Conservation (phyloP, 2,888 invertebrate species). For the Agrochola lota region DNA sequence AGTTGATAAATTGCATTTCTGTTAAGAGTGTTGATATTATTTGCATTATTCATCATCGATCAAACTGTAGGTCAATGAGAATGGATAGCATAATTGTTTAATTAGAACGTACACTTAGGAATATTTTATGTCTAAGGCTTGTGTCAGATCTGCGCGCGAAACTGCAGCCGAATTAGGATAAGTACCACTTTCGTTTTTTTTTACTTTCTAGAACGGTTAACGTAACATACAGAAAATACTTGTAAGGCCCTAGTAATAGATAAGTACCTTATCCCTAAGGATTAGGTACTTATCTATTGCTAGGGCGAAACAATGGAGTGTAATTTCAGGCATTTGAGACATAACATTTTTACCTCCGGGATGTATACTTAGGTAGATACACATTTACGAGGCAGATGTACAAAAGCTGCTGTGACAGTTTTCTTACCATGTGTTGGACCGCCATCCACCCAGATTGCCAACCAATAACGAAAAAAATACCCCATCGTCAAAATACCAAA, state of each 20-base stretch:
- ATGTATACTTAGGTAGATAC: no score
- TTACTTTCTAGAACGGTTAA: background rate
- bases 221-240: background rate
- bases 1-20: background rate
- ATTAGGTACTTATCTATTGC: background rate
- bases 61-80: background rate
- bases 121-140: background rate
- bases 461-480: background rate
- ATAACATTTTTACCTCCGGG: no score
- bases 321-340: background rate
- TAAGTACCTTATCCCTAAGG: no score
- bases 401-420: background rate
- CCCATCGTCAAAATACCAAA: slow-evolving; percentile 5
- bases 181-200: fast-evolving
- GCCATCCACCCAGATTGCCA: no score
- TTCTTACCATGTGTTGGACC: background rate
- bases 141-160: background rate
- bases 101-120: background rate
- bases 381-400: background rate
- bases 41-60: slow-evolving; percentile 1
- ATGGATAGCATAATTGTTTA: background rate
- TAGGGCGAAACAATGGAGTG: background rate
- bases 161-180: background rate
- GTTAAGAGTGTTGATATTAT: background rate
- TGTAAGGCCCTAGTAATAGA: no score